These are phyloP conservation scores for Theristicus caerulescens DNA, from an alignment of 2,113 vertebrate genomes.

Conservation along the genomic window DNA sequence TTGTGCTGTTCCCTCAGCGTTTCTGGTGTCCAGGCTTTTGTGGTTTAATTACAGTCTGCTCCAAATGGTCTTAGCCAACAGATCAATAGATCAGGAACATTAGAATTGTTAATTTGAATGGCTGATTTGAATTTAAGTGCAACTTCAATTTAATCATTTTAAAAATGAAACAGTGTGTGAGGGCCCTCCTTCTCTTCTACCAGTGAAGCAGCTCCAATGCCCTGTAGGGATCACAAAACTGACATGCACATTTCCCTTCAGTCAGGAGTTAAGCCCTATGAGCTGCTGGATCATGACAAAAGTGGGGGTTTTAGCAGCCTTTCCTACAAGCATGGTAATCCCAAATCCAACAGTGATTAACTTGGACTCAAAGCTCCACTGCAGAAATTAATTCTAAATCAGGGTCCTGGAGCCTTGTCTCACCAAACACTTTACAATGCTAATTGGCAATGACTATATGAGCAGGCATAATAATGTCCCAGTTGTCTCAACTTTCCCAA, in stretches of 20 bases:
- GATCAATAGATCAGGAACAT: slow-evolving; percentile 65
- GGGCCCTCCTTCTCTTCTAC: background rate
- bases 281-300: slow-evolving; percentile 53
- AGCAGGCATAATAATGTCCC: background rate
- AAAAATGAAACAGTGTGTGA: background rate
- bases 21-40: slow-evolving; percentile 50
- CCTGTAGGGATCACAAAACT: background rate
- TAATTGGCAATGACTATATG: background rate
- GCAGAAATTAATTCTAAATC: slow-evolving; percentile 57
- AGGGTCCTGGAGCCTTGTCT: slow-evolving; percentile 18
- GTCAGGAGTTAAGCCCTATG: slow-evolving; percentile 31
- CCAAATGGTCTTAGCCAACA: slow-evolving; percentile 56
- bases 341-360: slow-evolving; percentile 61
- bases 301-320: slow-evolving; percentile 41
- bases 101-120: slow-evolving; percentile 68
- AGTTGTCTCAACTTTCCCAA: background rate
- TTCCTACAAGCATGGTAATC: slow-evolving; percentile 51
- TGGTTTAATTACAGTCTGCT: slow-evolving; percentile 64
- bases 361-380: slow-evolving; percentile 37
- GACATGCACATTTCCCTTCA: slow-evolving; percentile 43
- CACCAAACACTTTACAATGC: slow-evolving; percentile 18
- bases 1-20: background rate
- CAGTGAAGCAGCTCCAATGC: background rate
- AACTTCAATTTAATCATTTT: slow-evolving; percentile 60
- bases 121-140: slow-evolving; percentile 70